phyloP scores from a whole-genome alignment of 2,113 vertebrate species.

The Phaethon lepturus region DNA sequence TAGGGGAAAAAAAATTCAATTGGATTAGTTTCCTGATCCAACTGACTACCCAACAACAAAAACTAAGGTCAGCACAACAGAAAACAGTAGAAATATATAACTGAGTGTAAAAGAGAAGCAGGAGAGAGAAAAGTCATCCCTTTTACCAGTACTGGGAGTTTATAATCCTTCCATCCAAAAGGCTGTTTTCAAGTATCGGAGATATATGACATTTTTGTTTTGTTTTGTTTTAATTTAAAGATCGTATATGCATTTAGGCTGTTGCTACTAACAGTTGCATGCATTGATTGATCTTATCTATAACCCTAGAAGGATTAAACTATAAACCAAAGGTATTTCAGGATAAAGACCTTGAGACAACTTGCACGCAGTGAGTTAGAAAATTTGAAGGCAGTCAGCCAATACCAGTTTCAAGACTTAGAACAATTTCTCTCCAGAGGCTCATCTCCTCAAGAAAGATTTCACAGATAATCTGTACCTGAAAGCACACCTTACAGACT shows the following conservation, averaged over 20 bases:
- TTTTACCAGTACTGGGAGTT: background rate
- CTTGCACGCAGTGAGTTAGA: background rate
- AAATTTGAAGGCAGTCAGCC: background rate
- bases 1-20: background rate
- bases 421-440: background rate
- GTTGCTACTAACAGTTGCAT: background rate
- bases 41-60: background rate
- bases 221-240: background rate
- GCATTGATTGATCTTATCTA: background rate
- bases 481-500: background rate
- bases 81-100: background rate
- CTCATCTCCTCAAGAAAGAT: background rate
- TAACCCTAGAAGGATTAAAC: background rate
- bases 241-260: background rate
- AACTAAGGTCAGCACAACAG: background rate
- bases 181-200: background rate
- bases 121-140: background rate
- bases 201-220: accelerated
- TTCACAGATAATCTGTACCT: background rate
- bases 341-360: background rate
- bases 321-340: background rate
- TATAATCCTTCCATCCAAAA: background rate
- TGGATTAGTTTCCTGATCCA: background rate
- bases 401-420: background rate
- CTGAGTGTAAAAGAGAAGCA: background rate